These are phyloP conservation scores for Malthinus flaveolus DNA, from an alignment of 2,888 invertebrate species.

Conservation along the genomic window DNA sequence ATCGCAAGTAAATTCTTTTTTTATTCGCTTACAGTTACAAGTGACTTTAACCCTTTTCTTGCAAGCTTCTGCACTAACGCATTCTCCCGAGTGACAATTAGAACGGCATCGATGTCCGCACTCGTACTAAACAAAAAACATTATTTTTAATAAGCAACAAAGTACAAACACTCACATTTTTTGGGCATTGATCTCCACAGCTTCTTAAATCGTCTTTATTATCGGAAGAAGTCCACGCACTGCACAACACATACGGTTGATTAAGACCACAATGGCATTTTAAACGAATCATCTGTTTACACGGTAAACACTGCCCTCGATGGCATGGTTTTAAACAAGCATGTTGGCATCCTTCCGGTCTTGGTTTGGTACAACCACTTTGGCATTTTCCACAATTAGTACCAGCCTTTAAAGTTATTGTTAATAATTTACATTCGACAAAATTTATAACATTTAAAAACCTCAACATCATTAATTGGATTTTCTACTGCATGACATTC, in stretches of 20 bases:
- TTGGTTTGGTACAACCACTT: conserved; percentile 62
- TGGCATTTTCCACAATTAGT: conserved; percentile 63
- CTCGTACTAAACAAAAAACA: conserved; percentile 60
- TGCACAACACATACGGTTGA: conserved; percentile 75
- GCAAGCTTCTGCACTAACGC: conserved; percentile 69
- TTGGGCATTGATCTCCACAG: conserved; percentile 87
- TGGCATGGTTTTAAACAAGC: conserved; percentile 73
- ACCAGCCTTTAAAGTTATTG: conserved; percentile 46
- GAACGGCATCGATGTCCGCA: conserved; percentile 84
- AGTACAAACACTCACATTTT: conserved; percentile 61
- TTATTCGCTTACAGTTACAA: conserved; percentile 78
- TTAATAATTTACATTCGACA: conserved; percentile 1
- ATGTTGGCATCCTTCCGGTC: conserved; percentile 77
- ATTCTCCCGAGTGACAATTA: conserved; percentile 74
- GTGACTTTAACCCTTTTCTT: conserved; percentile 77
- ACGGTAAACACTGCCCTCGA: conserved; percentile 74
- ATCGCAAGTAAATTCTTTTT: conserved; percentile 73
- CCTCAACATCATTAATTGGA: conserved; percentile 45
- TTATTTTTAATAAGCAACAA: not conserved
- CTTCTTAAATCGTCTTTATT: conserved; percentile 52
- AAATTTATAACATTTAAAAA: conserved; percentile 25
- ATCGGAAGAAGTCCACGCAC: conserved; percentile 63
- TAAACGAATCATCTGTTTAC: conserved; percentile 68
- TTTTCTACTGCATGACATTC: conserved; percentile 72
- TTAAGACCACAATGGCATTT: conserved; percentile 84